A percentile compares a stretch with the other conserved stretches of the same genome.
Conservation (phyloP, 2,888 invertebrate species). For the Elegia similella region DNA sequence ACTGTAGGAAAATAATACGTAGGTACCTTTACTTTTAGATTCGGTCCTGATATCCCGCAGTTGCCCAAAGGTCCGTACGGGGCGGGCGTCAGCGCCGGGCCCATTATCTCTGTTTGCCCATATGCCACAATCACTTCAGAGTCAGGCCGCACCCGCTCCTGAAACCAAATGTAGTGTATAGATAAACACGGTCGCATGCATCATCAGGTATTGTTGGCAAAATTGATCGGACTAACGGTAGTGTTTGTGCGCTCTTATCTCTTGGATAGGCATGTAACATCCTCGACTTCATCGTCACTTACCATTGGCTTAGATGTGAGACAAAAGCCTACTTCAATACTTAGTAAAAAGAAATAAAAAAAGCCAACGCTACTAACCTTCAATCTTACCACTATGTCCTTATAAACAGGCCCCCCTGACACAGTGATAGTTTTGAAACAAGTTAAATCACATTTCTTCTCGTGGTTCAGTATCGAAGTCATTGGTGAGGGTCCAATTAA, state of each 20-base stretch:
- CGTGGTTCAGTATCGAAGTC: conserved; percentile 36
- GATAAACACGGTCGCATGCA: too few species aligned
- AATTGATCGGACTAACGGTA: too few species aligned
- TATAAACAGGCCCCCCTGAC: conserved; percentile 44
- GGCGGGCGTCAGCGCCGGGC: conserved; percentile 36
- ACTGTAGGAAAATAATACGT: neutral
- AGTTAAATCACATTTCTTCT: conserved; percentile 50
- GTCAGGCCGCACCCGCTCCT: conserved; percentile 40
- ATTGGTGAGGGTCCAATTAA: conserved; percentile 38
- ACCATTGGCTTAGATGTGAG: too few species aligned
- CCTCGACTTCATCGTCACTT: too few species aligned
- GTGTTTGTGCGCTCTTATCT: too few species aligned
- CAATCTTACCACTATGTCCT: conserved; percentile 36
- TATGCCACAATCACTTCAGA: conserved; percentile 42
- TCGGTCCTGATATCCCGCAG: conserved; percentile 39
- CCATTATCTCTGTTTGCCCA: conserved; percentile 59
- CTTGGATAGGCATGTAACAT: too few species aligned
- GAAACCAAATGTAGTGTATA: too few species aligned
- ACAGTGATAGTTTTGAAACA: conserved; percentile 44
- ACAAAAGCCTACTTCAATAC: too few species aligned
- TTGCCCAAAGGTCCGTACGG: conserved; percentile 44
- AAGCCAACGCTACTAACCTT: conserved; percentile 35
- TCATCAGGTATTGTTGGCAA: too few species aligned
- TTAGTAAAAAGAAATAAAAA: too few species aligned
- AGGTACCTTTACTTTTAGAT: conserved; percentile 44